Evolutionary conservation across 1,140 invertebrate species (phyloP).

Genomic region (Zophobas atratus): DNA sequence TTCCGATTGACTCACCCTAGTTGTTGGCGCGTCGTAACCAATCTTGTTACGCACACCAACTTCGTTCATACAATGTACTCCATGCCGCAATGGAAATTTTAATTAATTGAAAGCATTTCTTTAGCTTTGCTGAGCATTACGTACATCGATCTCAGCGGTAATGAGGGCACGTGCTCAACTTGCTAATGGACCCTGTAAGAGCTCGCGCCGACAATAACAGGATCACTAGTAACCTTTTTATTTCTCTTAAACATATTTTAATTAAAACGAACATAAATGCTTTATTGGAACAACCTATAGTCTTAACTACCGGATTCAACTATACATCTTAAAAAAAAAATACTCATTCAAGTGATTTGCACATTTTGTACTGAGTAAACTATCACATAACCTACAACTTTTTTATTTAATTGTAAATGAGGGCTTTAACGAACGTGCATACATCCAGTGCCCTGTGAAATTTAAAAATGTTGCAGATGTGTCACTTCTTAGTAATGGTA

Average conservation of each 20-base stretch:
- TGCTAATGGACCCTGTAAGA: conserved; percentile 26
- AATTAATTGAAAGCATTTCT: conserved; percentile 37
- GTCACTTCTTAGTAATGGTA: no score
- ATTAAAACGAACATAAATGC: background rate
- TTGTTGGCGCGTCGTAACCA: background rate
- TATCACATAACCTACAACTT: no score
- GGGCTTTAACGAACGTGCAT: no score
- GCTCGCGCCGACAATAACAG: conserved; percentile 5
- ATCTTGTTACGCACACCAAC: background rate
- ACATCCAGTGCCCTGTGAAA: no score
- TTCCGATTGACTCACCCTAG: conserved; percentile 24
- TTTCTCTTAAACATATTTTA: conserved; percentile 20
- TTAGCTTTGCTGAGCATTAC: conserved; percentile 17
- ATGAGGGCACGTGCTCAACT: conserved; percentile 29
- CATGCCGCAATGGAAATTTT: conserved; percentile 9
- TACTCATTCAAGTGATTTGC: no score
- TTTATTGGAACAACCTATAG: background rate
- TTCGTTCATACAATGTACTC: conserved; percentile 1
- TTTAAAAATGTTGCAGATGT: no score
- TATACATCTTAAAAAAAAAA: no score
- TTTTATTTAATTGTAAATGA: no score
- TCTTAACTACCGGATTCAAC: no score
- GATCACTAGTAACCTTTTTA: conserved; percentile 16
- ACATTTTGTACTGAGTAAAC: no score
- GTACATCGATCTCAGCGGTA: conserved; percentile 33